Evolutionary conservation across 2,113 vertebrate species (phyloP).

Genomic region (Cyprinodon tularosa): DNA sequence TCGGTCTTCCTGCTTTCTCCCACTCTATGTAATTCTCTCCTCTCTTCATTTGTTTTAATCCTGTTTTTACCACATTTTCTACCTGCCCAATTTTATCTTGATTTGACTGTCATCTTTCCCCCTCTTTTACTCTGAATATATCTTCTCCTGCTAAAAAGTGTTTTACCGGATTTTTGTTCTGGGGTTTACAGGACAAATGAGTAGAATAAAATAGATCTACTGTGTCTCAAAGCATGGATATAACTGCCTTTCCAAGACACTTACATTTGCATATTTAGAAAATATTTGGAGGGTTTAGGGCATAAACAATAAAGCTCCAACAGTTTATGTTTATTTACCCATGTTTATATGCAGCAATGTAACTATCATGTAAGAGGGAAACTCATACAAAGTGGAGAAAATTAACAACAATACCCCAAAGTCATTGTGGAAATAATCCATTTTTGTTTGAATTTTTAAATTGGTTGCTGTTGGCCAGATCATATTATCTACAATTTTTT

Average conservation of each 20-base stretch:
- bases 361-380: constrained; percentile 6
- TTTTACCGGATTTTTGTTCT: constrained; percentile 26
- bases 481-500: constrained; percentile 21
- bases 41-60: constrained; percentile 6
- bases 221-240: constrained; percentile 11
- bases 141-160: constrained; percentile 11
- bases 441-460: constrained; percentile 22
- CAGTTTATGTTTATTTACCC: neutral
- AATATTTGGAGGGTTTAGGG: constrained; percentile 24
- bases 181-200: constrained; percentile 31
- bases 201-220: constrained; percentile 3
- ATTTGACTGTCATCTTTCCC: constrained; percentile 4
- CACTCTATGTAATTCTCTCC: constrained; percentile 2
- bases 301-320: constrained; percentile 2
- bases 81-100: constrained; percentile 33
- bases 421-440: constrained; percentile 22
- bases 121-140: constrained; percentile 11
- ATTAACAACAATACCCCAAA: constrained; percentile 21
- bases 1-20: constrained; percentile 22
- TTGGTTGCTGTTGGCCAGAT: constrained; percentile 20
- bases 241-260: constrained; percentile 29
- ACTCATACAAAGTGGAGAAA: constrained; percentile 20
- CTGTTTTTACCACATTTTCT: constrained; percentile 1
- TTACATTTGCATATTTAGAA: constrained; percentile 2
- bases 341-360: constrained; percentile 19